Percentiles rank a stretch among this genome's conserved stretches.
phyloP scores from a whole-genome alignment of 2,888 invertebrate species.

The Cheilosia grossa region DNA sequence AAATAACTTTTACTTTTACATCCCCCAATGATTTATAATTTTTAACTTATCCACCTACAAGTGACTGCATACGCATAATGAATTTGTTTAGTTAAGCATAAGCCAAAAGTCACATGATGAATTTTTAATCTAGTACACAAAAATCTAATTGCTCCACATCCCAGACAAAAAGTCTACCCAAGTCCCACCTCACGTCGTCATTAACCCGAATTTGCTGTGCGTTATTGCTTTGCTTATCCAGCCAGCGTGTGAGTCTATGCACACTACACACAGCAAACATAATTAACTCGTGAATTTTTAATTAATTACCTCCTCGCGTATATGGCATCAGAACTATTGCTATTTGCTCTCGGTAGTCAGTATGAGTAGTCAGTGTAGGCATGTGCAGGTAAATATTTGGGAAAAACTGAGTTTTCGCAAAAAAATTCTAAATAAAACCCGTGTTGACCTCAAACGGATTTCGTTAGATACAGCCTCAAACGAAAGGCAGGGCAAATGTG shows the following conservation, averaged over 20 bases:
- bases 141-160: constrained; percentile 32
- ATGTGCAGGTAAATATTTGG: constrained; percentile 25
- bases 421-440: neutral
- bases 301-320: constrained; percentile 57
- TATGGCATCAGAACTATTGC: neutral
- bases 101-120: constrained; percentile 28
- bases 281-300: constrained; percentile 69
- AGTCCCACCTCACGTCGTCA: neutral
- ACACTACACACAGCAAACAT: constrained; percentile 35
- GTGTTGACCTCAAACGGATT: constrained; percentile 20
- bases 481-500: constrained; percentile 1
- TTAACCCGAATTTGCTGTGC: constrained; percentile 23
- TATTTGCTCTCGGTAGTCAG: constrained; percentile 34
- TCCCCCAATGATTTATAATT: no score
- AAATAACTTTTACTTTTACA: no score
- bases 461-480: neutral
- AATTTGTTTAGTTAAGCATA: constrained; percentile 22
- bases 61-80: neutral
- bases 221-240: constrained; percentile 13
- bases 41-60: no score
- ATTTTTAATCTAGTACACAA: constrained; percentile 28
- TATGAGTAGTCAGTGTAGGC: constrained; percentile 1
- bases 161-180: neutral
- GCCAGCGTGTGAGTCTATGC: constrained; percentile 32
- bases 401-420: neutral